These are phyloP conservation scores for Drosophila malerkotliana DNA, from an alignment of 1,140 invertebrate species.

Conservation along the genomic window DNA sequence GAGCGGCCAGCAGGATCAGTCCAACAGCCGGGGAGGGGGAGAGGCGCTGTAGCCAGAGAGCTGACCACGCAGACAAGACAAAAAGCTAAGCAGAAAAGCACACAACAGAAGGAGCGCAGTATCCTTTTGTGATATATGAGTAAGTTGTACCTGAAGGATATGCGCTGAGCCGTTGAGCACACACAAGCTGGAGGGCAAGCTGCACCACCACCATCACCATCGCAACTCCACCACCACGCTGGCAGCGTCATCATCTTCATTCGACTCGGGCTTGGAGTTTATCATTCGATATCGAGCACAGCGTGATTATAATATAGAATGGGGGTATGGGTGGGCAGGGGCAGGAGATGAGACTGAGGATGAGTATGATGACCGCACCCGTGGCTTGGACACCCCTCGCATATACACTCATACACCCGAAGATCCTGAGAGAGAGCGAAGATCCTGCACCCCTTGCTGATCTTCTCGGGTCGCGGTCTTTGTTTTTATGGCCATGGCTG, in stretches of 20 bases:
- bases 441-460: slow-evolving; percentile 57
- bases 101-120: slow-evolving; percentile 62
- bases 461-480: slow-evolving; percentile 71
- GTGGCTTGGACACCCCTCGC: slow-evolving; percentile 48
- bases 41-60: slow-evolving; percentile 62
- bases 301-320: slow-evolving; percentile 56
- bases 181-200: slow-evolving; percentile 50
- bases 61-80: slow-evolving; percentile 63
- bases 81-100: slow-evolving; percentile 81
- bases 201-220: slow-evolving; percentile 47
- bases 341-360: slow-evolving; percentile 29
- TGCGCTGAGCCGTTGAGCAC: slow-evolving; percentile 81
- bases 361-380: slow-evolving; percentile 54
- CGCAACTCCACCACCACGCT: slow-evolving; percentile 5
- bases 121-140: slow-evolving; percentile 84
- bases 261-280: slow-evolving; percentile 55
- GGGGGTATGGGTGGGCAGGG: neutral
- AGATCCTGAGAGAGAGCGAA: slow-evolving; percentile 28
- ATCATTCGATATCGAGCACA: slow-evolving; percentile 80
- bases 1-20: slow-evolving; percentile 53
- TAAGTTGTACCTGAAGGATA: slow-evolving; percentile 82
- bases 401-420: slow-evolving; percentile 2
- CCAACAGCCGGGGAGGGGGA: slow-evolving; percentile 9
- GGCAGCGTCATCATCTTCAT: slow-evolving; percentile 46
- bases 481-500: slow-evolving; percentile 79